Evolutionary conservation across 92 coral and sea anemone species (phyloP).

Genomic region (Zoanthus sansibaricus): DNA sequence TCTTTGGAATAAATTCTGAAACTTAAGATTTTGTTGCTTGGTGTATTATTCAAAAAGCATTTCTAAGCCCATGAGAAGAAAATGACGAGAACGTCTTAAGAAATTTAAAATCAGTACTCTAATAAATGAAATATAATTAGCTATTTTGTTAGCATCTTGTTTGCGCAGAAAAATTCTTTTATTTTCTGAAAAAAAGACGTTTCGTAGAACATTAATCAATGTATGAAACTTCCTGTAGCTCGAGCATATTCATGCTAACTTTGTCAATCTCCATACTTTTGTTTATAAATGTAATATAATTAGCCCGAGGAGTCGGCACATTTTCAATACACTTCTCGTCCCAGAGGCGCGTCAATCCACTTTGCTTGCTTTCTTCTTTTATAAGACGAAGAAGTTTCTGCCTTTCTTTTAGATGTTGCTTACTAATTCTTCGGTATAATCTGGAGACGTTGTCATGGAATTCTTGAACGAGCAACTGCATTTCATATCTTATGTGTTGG

Average conservation of each 20-base stretch:
- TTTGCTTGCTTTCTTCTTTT: neutral
- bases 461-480: neutral
- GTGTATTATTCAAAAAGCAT: too few species aligned
- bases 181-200: neutral
- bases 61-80: neutral
- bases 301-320: conserved; percentile 9
- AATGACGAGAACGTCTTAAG: neutral
- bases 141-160: neutral
- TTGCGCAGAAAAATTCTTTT: neutral
- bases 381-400: neutral
- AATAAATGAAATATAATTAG: neutral
- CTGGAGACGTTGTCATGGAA: conserved; percentile 7
- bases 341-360: neutral
- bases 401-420: conserved; percentile 20
- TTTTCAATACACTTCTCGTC: neutral
- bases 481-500: neutral
- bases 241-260: neutral
- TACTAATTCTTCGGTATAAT: neutral
- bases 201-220: neutral
- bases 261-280: neutral
- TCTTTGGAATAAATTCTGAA: too few species aligned
- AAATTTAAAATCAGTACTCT: neutral
- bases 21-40: too few species aligned
- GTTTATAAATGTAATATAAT: neutral
- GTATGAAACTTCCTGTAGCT: neutral